Conservation (phyloP, 2,888 invertebrate genomes). For the Penaeus monodon region DNA sequence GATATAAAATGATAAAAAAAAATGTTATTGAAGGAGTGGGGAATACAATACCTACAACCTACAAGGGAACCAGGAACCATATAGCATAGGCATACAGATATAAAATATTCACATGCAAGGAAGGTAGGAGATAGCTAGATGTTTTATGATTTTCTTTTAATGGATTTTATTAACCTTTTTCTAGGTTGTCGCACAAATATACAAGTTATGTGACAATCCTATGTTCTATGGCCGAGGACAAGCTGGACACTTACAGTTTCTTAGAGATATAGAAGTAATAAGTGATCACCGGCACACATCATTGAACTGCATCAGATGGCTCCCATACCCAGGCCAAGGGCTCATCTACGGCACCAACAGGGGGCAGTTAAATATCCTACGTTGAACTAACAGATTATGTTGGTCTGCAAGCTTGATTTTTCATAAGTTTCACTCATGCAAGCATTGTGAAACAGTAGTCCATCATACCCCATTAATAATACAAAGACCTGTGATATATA, state of each 20-base stretch:
- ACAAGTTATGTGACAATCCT: conserved; percentile 50
- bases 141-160: not conserved
- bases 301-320: conserved; percentile 87
- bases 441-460: not conserved
- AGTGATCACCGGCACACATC: conserved; percentile 77
- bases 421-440: not conserved
- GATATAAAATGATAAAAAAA: too few relatives aligned
- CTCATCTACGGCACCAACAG: conserved; percentile 88
- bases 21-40: too few relatives aligned
- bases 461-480: too few relatives aligned
- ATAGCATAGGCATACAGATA: too few relatives aligned
- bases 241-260: conserved; percentile 61
- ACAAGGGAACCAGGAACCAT: not conserved
- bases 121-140: too few relatives aligned
- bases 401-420: not conserved
- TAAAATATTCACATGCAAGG: too few relatives aligned
- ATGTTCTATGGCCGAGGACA: conserved; percentile 23
- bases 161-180: not conserved
- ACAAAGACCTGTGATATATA: too few relatives aligned
- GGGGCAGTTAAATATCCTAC: conserved; percentile 81
- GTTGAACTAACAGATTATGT: conserved; percentile 12
- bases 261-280: conserved; percentile 78
- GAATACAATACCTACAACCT: too few relatives aligned
- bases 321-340: conserved; percentile 85
- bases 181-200: conserved; percentile 61